Evolutionary conservation across 2,797 vertebrate species (phyloP).

Genomic region (Pyrocephalus nanus): DNA sequence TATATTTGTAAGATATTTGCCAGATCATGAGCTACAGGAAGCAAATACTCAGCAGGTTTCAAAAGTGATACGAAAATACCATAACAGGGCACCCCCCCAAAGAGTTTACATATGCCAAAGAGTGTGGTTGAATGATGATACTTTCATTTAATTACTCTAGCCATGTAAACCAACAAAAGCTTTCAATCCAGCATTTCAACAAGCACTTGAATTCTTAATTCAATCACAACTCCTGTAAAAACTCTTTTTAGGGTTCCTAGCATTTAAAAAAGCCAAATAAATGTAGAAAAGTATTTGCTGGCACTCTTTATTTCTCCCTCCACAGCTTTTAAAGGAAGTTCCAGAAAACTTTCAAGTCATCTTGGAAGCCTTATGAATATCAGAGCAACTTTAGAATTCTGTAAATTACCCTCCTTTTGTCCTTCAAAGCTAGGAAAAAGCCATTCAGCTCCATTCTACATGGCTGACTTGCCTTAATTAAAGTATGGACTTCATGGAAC

Average conservation of each 20-base stretch:
- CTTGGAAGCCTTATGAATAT: neutral
- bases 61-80: neutral
- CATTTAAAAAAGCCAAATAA: neutral
- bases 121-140: accelerated
- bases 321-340: neutral
- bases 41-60: neutral
- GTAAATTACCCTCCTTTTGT: neutral
- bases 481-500: neutral
- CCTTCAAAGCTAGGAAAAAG: neutral
- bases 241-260: accelerated
- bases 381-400: neutral
- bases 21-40: neutral
- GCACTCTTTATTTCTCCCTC: neutral
- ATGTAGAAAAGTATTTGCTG: neutral
- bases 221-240: neutral
- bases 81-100: neutral
- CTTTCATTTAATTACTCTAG: neutral
- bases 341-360: neutral
- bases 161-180: neutral
- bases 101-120: neutral
- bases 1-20: neutral
- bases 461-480: neutral
- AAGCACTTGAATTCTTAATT: neutral
- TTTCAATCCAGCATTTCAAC: neutral
- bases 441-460: neutral